Base-by-base conservation (phyloP, 2,113 vertebrate genomes). In the Prolemur simus region DNA sequence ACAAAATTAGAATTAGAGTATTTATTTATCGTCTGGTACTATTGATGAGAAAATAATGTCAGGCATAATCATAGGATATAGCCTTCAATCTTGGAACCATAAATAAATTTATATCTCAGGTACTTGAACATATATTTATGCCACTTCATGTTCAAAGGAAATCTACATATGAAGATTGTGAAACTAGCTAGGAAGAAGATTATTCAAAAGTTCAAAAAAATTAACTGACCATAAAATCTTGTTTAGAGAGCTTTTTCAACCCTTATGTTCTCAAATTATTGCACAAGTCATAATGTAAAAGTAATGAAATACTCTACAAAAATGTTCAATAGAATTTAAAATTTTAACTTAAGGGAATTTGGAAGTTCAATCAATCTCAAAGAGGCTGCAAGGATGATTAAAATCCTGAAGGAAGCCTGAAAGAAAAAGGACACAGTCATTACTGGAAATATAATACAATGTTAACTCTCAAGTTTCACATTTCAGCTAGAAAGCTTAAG, bases 381-480 rank as follows among this genome's bases (percentile, higher is more conserved):
- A 99, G 98, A 99, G 99, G 98, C 98, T 99, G 98, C 99, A 99
- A 0, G 99, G 99, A 95, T 99, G 99, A 98, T 99, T 99, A 83
- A 99, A 98, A 98, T 99, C 99, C 23, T 98, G 98, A 4, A 99
- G 97, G 94, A 99, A 99, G 97, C 99, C 99, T 99, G 98, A 56
- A 98, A 98, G 78, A 96, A 90, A 95, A 78, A 94, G 42, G 37
- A 97, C 14, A 80, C 2, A 69, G 90, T 94, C 71, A 95, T 91
- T 4, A 96, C 88, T 98, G 82, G 71, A 91, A 94, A 96, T 56
- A 45, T 60, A 91, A 97, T 37, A 84, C 47, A 83, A 49, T 14
- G 29, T 78, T 93, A 89, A 93, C 49, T 94, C 90, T 89, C 89
- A 78, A 56, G 73, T 94, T 97, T 85, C 81, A 91, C 15, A 1